Base-by-base conservation (phyloP, 2,888 invertebrate genomes). In the Zaprionus lineosus region DNA sequence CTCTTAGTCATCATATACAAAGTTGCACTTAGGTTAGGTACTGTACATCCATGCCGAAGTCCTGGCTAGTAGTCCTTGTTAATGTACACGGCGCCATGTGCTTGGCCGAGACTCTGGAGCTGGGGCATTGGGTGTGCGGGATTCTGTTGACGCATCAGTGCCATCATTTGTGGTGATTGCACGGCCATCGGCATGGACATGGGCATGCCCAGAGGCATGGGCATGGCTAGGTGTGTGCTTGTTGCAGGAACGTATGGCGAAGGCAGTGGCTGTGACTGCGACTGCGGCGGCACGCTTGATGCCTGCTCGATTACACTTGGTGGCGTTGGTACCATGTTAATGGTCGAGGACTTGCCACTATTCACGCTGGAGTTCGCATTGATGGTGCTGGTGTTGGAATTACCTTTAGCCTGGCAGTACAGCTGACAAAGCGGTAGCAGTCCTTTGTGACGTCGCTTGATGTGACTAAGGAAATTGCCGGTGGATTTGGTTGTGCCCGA, bases 401-500 rank as follows among this genome's bases (percentile, higher is more conserved):
- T 71, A 15, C 64, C 52, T 47, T 87, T 86, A 7, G 86, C 71
- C 61, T 87, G 86, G 18, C 88, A 88, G 31, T 88, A 87, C 4
- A 82, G 66, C 40, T 88, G 87, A 3, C 88, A 88, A 6, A 74
- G 58, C 0, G 81, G 71, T 34, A 87, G 36, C 14, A 87, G 69
- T 15, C 87, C 86, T 57, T 86, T 88, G 56, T 88, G 88, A 1
- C 86, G 83, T 1, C 85, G 72, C 59, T 88, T 88, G 33, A 87
- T 88, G 53, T 88, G 88, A 56, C 87, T 87, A 11, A 88, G 74
- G 39, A 88, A 88, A 53, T 87, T 88, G 2, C 88, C 88, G 5
- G 88, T 88, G 1, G 88, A 88, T 31, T 86, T 87, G 12, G 87
- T 85, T 15, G 88, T 88, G 4, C 88, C 88, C 8, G 88, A 88